phyloP scores from a whole-genome alignment of 2,888 invertebrate genomes.

The Mythimna impura region DNA sequence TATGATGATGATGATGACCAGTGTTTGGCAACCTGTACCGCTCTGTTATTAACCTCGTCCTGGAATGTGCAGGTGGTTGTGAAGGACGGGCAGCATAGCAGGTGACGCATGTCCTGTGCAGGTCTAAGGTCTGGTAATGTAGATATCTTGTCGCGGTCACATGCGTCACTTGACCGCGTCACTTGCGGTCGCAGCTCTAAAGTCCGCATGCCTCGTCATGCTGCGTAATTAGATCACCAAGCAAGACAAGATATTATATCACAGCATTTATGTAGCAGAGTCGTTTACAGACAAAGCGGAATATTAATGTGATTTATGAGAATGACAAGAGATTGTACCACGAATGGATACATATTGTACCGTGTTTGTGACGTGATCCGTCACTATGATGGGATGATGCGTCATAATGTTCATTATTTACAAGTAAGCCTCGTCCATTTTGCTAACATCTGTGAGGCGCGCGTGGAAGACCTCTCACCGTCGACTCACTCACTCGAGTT shows the following conservation, averaged over 20 bases:
- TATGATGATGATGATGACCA: too few relatives aligned
- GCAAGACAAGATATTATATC: conserved; percentile 17
- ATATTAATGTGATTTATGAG: conserved; percentile 1
- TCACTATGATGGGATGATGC: too few relatives aligned
- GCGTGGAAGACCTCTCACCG: too few relatives aligned
- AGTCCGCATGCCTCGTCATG: conserved; percentile 10
- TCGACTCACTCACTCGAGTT: too few relatives aligned
- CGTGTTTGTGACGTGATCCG: background rate
- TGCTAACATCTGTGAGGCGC: too few relatives aligned
- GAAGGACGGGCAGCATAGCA: too few relatives aligned
- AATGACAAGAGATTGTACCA: background rate
- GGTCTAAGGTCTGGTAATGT: background rate
- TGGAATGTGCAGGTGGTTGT: too few relatives aligned
- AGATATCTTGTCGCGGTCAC: background rate
- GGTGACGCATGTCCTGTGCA: background rate
- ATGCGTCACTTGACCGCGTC: background rate
- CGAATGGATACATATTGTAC: background rate
- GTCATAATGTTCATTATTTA: too few relatives aligned
- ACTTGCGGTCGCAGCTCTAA: background rate
- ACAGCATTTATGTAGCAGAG: background rate
- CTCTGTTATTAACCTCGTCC: too few relatives aligned
- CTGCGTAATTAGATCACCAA: conserved; percentile 5
- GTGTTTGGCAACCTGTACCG: too few relatives aligned
- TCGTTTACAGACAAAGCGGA: conserved; percentile 4
- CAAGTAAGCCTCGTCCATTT: too few relatives aligned